Evolutionary conservation across 2,113 vertebrate genomes (phyloP), one percentile per base, ranked within the genome.

Genomic region (Nothocercus julius): DNA sequence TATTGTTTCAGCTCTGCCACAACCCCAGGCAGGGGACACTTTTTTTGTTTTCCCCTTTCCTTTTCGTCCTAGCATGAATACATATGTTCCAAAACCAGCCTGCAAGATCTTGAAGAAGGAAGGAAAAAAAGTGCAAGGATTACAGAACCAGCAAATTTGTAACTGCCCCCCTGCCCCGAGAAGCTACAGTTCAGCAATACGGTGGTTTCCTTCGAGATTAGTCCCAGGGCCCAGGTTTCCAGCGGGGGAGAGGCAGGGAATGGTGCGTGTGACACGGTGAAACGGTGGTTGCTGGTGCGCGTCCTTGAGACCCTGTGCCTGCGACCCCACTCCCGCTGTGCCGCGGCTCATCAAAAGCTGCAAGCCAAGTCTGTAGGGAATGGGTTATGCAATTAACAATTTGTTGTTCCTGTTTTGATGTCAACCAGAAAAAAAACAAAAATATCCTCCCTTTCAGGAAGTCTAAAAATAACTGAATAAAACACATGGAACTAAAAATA

Each of bases 391-490:
- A 94, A 92, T 90, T 36, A 93, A 72, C 87, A 82, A 93, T 84
- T 87, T 95, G 70, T 70, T 95, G 81, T 87, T 96, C 70, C 83
- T 89, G 78, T 75, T 95, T 93, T 96, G 87, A 94, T 93, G 95
- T 91, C 82, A 91, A 92, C 72, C 66, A 92, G 89, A 95, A 92
- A 94, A 95, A 91, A 49, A 24, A 49, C 70, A 95, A 81, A 93
- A 94, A 83, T 82, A 92, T 92, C 72, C 45, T 2, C 73, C 69
- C 62, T 93, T 90, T 89, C 93, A 95, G 90, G 94, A 96, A 95
- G 81, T 89, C 95, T 95, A 94, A 94, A 95, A 96, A 93, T 94
- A 95, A 66, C 95, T 53, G 58, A 82, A 83, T 47, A 70, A 94
- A 91, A 38, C 22, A 80, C 87, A 81, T 53, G 53, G 74, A 84